These are phyloP conservation scores for Melanotaenia nigrans DNA, from an alignment of 2,797 vertebrate genomes.

Conservation along the genomic window DNA sequence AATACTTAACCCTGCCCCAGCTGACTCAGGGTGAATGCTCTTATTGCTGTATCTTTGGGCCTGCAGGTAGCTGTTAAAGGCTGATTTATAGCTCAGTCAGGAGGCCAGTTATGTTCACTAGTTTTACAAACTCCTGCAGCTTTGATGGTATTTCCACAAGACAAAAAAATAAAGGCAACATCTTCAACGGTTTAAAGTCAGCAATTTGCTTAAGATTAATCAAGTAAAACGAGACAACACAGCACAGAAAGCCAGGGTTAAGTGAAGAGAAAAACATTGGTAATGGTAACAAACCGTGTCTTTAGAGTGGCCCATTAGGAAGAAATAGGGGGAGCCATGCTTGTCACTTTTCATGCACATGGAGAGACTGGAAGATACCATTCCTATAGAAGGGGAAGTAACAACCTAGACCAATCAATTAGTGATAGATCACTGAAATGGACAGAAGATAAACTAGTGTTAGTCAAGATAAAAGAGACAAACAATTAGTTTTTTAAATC, in stretches of 20 bases:
- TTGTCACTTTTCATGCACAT: slow-evolving; percentile 99
- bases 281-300: slow-evolving; percentile 99
- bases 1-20: slow-evolving; percentile 42
- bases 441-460: slow-evolving; percentile 85
- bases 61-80: slow-evolving; percentile 21
- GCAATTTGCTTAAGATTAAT: not conserved
- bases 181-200: not conserved
- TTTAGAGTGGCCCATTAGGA: slow-evolving; percentile 99
- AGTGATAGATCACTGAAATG: slow-evolving; percentile 96
- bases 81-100: slow-evolving; percentile 35
- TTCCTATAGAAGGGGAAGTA: slow-evolving; percentile 99
- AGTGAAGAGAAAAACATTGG: slow-evolving; percentile 85
- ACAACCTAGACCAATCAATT: slow-evolving; percentile 99
- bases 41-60: slow-evolving; percentile 12
- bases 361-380: slow-evolving; percentile 99
- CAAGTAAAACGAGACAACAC: slow-evolving; percentile 38
- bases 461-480: slow-evolving; percentile 82
- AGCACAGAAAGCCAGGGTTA: slow-evolving; percentile 68
- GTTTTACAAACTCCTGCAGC: slow-evolving; percentile 29
- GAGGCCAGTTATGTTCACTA: slow-evolving; percentile 21
- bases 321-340: slow-evolving; percentile 99
- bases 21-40: slow-evolving; percentile 31
- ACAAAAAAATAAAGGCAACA: not conserved
- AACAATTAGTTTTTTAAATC: slow-evolving; percentile 69
- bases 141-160: slow-evolving; percentile 5